Conservation (phyloP, 2,888 invertebrate species). For the Chymomyza caudatula region DNA sequence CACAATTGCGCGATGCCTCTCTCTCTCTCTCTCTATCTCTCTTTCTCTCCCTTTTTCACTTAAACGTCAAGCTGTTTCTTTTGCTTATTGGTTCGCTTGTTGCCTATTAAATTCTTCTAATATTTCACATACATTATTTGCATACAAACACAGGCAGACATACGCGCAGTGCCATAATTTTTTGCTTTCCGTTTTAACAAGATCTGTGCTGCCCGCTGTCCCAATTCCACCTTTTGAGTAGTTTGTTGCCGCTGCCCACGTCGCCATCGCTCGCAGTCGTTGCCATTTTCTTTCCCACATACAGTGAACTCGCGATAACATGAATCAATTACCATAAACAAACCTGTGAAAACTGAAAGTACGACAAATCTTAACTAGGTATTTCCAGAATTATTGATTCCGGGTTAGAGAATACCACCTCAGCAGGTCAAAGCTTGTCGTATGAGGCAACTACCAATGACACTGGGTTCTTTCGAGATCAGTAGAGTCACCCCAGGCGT, state of each 20-base stretch:
- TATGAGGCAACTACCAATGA: too few species aligned
- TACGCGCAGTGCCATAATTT: constrained; percentile 24
- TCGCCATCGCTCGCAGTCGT: constrained; percentile 11
- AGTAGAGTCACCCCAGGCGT: too few species aligned
- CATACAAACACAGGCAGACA: constrained; percentile 34
- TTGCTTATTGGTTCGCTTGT: constrained; percentile 41
- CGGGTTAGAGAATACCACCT: too few species aligned
- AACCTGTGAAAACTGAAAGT: too few species aligned
- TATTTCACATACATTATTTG: constrained; percentile 58
- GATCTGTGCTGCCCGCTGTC: constrained; percentile 49
- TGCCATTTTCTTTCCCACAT: constrained; percentile 4
- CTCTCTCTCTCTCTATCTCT: constrained; percentile 22
- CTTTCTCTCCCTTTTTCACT: constrained; percentile 6
- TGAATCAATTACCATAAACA: too few species aligned
- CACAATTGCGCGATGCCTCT: constrained; percentile 5
- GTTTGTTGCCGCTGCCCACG: constrained; percentile 31
- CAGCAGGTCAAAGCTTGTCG: too few species aligned
- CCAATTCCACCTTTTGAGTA: neutral
- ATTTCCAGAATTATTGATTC: too few species aligned
- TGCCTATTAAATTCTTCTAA: constrained; percentile 51
- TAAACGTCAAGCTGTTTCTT: constrained; percentile 40
- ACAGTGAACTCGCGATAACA: neutral
- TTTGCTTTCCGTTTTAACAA: constrained; percentile 58
- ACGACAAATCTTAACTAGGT: too few species aligned
- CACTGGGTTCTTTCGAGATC: too few species aligned